Conservation (phyloP, 2,888 invertebrate species). For the Agrilus biguttatus region DNA sequence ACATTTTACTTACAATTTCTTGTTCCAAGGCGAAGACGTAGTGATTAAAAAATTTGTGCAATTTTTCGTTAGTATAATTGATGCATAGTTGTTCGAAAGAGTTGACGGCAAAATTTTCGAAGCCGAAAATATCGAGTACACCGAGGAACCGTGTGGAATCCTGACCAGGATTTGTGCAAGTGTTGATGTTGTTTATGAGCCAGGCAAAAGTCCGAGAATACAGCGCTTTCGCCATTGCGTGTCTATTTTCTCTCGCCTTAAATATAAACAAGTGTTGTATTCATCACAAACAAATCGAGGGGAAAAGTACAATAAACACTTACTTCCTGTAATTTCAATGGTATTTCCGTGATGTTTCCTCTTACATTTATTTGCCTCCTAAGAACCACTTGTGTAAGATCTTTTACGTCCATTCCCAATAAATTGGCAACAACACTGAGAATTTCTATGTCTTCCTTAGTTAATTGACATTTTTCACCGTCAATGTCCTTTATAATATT, state of each 20-base stretch:
- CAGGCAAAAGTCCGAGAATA: slow-evolving; percentile 85
- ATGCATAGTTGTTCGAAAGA: slow-evolving; percentile 88
- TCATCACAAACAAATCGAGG: slow-evolving; percentile 2
- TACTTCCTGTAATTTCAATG: slow-evolving; percentile 73
- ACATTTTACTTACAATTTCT: slow-evolving; percentile 60
- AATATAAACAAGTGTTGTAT: slow-evolving; percentile 13
- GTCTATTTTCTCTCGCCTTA: slow-evolving; percentile 76
- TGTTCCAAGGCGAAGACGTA: slow-evolving; percentile 91
- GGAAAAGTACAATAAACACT: slow-evolving; percentile 7
- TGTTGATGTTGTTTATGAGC: slow-evolving; percentile 85
- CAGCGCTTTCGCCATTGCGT: slow-evolving; percentile 85
- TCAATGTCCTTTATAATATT: slow-evolving; percentile 53
- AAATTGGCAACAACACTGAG: slow-evolving; percentile 57
- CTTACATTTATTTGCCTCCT: slow-evolving; percentile 79
- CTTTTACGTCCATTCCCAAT: slow-evolving; percentile 59
- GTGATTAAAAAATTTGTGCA: slow-evolving; percentile 93
- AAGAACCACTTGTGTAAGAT: slow-evolving; percentile 61
- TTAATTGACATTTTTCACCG: slow-evolving; percentile 69
- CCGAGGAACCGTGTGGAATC: slow-evolving; percentile 68
- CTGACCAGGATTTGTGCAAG: slow-evolving; percentile 77
- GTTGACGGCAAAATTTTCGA: slow-evolving; percentile 83
- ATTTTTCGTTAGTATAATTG: slow-evolving; percentile 87
- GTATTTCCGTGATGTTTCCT: slow-evolving; percentile 86
- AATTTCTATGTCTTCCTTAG: slow-evolving; percentile 55
- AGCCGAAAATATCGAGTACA: slow-evolving; percentile 86